Conservation (phyloP, 2,113 vertebrate genomes). For the Nerophis lumbriciformis region DNA sequence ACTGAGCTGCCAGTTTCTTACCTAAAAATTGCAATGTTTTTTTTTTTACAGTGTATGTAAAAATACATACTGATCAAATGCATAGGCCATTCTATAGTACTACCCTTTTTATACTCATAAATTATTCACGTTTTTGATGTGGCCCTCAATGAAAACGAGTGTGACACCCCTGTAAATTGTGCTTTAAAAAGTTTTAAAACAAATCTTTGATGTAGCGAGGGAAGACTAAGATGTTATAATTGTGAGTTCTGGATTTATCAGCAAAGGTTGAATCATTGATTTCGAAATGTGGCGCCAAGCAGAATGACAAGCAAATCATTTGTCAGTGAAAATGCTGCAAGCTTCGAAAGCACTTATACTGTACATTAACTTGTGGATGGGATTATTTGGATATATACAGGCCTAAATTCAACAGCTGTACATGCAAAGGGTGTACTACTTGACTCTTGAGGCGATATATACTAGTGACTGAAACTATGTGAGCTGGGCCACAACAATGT, state of each 20-base stretch:
- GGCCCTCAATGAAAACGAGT: no score
- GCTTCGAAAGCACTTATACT: no score
- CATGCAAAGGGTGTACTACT: neutral
- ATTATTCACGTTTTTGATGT: no score
- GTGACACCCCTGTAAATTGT: no score
- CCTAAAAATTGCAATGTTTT: no score
- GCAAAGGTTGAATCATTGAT: neutral
- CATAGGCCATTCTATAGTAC: no score
- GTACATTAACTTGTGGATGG: neutral
- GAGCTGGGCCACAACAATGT: conserved; percentile 1
- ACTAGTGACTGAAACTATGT: neutral
- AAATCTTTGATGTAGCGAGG: no score
- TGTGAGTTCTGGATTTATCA: neutral
- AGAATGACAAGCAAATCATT: neutral
- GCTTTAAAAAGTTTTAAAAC: no score
- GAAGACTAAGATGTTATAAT: neutral
- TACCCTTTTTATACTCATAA: no score
- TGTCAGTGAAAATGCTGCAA: neutral
- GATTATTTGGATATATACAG: neutral
- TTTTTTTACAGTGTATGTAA: no score
- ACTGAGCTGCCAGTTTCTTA: no score
- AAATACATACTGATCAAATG: no score
- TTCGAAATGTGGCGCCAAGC: neutral
- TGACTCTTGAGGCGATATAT: neutral
- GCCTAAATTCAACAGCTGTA: neutral